Base-by-base conservation (phyloP, 2,888 invertebrate genomes). In the Sthenelais limicola region DNA sequence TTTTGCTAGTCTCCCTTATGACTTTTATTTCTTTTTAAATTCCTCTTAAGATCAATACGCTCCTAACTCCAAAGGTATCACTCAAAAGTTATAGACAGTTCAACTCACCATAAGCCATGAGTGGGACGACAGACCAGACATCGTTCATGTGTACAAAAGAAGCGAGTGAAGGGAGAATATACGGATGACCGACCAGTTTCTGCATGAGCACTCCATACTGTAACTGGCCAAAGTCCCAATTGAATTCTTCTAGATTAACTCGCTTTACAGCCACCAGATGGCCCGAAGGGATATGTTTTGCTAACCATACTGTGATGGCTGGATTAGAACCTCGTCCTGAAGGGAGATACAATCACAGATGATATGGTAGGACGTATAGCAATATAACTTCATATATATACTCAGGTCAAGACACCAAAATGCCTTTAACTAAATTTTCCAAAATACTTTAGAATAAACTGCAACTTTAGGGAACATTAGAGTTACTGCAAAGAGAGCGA, bases 61-160 rank as follows among this genome's bases (percentile, higher is more conserved):
- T n/a, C n/a, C n/a, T n/a, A n/a, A n/a, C n/a, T n/a, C n/a, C n/a
- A n/a, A n/a, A n/a, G n/a, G n/a, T n/a, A n/a, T n/a, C n/a, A n/a
- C n/a, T n/a, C n/a, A n/a, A n/a, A n/a, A n/a, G n/a, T n/a, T n/a
- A n/a, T n/a, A n/a, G n/a, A n/a, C n/a, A n/a, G n/a, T n/a, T n/a
- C n/a, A n/a, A 73, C 73, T 35, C 35, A 77, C 77, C 88, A 84
- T 92, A 94, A 32, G 92, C 92, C 93, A 95, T 94, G 12, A 94
- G 89, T 0, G 95, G 95, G 78, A 93, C 92, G 21, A 95, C 91
- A 5, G 94, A 91, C 88, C 92, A 94, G 38, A 96, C 89, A 85
- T 94, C 93, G 72, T 91, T 91, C n/a, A 92, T 92, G 73, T 91
- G 90, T 0, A 95, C 93, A 88, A 95, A 96, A 3, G 93, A 91